Evolutionary conservation across 2,113 vertebrate genomes (phyloP).

Genomic region (Microcebus jonahi): DNA sequence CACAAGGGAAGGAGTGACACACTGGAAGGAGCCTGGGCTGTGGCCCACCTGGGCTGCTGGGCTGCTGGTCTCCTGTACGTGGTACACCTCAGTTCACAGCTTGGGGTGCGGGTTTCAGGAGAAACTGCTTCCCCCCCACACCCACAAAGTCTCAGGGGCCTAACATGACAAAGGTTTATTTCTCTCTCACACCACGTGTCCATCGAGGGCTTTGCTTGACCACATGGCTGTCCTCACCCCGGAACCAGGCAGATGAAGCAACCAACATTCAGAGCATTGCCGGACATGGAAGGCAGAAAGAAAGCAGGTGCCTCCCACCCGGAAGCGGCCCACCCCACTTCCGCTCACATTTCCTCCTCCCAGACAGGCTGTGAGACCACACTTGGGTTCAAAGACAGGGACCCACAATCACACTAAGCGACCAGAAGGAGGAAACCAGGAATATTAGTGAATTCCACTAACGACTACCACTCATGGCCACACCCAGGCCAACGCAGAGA

Average conservation of each 20-base stretch:
- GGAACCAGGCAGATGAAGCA: neutral
- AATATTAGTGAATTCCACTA: neutral
- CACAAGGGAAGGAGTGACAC: too few species aligned
- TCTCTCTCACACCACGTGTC: neutral
- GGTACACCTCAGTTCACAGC: too few species aligned
- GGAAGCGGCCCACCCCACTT: neutral
- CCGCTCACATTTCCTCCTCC: neutral
- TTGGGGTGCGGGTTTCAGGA: too few species aligned
- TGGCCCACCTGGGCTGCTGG: too few species aligned
- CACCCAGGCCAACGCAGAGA: neutral
- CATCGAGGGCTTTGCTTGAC: neutral
- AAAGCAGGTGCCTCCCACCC: neutral
- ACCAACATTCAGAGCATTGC: neutral
- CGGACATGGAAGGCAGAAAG: neutral
- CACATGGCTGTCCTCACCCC: rapidly evolving
- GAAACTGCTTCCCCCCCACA: neutral
- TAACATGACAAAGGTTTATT: neutral
- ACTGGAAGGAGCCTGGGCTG: too few species aligned
- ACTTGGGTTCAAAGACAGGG: neutral
- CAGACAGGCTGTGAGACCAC: rapidly evolving
- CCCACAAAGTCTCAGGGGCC: neutral
- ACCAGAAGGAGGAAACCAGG: neutral
- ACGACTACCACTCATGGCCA: neutral
- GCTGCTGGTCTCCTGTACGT: too few species aligned
- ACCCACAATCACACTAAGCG: neutral